These are phyloP conservation scores for Calidris pygmaea DNA, from an alignment of 2,113 vertebrate genomes.

Conservation along the genomic window DNA sequence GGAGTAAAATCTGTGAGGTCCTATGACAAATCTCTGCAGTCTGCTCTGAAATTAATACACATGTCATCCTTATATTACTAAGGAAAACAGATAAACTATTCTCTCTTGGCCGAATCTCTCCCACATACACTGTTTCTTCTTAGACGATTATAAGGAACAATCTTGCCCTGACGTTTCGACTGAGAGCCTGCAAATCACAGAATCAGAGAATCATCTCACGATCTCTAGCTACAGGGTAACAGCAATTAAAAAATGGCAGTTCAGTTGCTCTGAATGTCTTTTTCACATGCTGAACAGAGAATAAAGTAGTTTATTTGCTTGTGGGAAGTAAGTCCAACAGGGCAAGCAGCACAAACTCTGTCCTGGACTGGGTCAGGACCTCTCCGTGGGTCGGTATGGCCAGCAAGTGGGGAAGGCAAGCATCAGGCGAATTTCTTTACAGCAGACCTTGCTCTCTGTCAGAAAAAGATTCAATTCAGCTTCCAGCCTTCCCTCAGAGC, in stretches of 20 bases:
- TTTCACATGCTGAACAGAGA: not conserved
- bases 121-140: not conserved
- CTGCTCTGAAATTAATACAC: not conserved
- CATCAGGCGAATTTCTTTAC: not conserved
- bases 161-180: not conserved
- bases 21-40: not conserved
- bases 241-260: not conserved
- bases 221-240: not conserved
- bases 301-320: not conserved
- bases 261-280: not conserved
- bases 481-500: not conserved
- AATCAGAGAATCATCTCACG: not conserved
- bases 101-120: not conserved
- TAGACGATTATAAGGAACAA: not conserved
- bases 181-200: not conserved
- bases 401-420: not conserved
- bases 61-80: not conserved
- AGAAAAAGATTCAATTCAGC: not conserved
- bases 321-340: not conserved
- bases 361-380: not conserved
- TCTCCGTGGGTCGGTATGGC: accelerated
- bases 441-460: not conserved
- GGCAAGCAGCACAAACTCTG: not conserved
- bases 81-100: not conserved
- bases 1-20: not conserved